Conservation (phyloP, 2,113 vertebrate genomes). For the Cyprinodon tularosa region DNA sequence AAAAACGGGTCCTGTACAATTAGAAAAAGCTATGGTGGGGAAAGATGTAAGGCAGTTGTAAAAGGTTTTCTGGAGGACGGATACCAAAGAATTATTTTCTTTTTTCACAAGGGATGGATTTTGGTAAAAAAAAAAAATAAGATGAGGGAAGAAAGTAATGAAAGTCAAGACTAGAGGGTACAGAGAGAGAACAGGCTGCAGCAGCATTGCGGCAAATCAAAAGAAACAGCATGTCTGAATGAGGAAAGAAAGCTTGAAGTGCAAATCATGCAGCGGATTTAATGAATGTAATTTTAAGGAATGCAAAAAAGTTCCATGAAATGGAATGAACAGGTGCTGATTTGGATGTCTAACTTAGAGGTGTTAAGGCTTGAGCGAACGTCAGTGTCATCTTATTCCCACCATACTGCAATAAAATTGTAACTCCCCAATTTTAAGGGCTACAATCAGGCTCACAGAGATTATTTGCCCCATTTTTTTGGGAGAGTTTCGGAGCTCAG, state of each 20-base stretch:
- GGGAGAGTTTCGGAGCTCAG: slow-evolving; percentile 77
- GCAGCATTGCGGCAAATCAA: slow-evolving; percentile 70
- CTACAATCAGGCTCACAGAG: slow-evolving; percentile 74
- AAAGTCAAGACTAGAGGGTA: slow-evolving; percentile 59
- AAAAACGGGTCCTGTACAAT: slow-evolving; percentile 50
- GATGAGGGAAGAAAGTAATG: slow-evolving; percentile 65
- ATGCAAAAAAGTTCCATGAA: slow-evolving; percentile 24
- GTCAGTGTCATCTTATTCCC: slow-evolving; percentile 65
- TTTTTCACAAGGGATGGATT: slow-evolving; percentile 40
- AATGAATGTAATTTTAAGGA: slow-evolving; percentile 49
- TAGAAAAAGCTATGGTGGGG: slow-evolving; percentile 52
- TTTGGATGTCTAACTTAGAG: slow-evolving; percentile 53
- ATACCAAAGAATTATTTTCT: slow-evolving; percentile 69
- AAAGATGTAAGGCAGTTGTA: slow-evolving; percentile 47
- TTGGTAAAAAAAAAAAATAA: slow-evolving; percentile 24
- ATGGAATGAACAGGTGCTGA: slow-evolving; percentile 33
- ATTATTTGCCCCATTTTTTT: slow-evolving; percentile 72
- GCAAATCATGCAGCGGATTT: slow-evolving; percentile 43
- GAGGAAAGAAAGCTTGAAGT: slow-evolving; percentile 46
- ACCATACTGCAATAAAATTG: slow-evolving; percentile 72
- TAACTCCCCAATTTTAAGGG: slow-evolving; percentile 70
- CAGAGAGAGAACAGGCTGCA: slow-evolving; percentile 59
- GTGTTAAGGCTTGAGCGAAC: slow-evolving; percentile 54
- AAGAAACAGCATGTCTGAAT: slow-evolving; percentile 66
- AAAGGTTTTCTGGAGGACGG: slow-evolving; percentile 58